Percentiles rank a stretch among this genome's conserved stretches.
These are phyloP conservation scores for Cataglyphis altisquamis DNA, from an alignment of 2,888 invertebrate species.

Conservation along the genomic window DNA sequence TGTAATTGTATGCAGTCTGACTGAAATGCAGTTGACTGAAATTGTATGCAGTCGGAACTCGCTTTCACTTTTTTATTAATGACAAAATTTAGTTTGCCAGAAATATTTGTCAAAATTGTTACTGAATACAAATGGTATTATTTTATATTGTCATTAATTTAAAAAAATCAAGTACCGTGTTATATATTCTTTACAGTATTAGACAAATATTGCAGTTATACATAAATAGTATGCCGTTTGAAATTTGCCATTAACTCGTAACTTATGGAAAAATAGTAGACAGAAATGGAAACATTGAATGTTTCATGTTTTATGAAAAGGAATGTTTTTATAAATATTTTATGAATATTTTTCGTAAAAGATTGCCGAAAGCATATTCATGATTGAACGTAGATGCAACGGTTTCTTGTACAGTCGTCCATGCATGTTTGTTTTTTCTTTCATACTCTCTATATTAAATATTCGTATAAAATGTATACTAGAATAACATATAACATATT, in stretches of 20 bases:
- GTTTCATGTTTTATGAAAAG: not conserved
- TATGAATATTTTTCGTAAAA: not conserved
- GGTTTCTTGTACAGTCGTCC: not conserved
- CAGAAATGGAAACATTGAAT: not conserved
- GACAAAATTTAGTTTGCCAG: not conserved
- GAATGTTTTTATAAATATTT: not conserved
- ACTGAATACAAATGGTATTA: not conserved
- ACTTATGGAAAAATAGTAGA: not conserved
- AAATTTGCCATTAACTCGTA: not conserved
- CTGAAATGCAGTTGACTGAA: too few species aligned
- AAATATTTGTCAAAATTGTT: not conserved
- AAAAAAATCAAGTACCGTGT: not conserved
- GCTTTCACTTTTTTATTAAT: conserved; percentile 31
- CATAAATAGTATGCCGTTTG: not conserved
- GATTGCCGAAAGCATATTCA: not conserved
- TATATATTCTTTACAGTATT: not conserved
- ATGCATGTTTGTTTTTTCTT: not conserved
- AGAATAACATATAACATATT: not conserved
- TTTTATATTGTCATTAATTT: not conserved
- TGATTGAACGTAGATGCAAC: not conserved
- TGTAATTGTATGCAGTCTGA: not conserved
- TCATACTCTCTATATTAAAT: not conserved
- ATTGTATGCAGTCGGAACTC: not conserved
- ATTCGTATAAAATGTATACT: not conserved
- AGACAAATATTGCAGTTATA: conserved; percentile 1